A percentile compares a stretch with the other conserved stretches of the same genome.
Evolutionary conservation across 1,140 invertebrate genomes (phyloP).

Genomic region (Drosophila ercepeae): DNA sequence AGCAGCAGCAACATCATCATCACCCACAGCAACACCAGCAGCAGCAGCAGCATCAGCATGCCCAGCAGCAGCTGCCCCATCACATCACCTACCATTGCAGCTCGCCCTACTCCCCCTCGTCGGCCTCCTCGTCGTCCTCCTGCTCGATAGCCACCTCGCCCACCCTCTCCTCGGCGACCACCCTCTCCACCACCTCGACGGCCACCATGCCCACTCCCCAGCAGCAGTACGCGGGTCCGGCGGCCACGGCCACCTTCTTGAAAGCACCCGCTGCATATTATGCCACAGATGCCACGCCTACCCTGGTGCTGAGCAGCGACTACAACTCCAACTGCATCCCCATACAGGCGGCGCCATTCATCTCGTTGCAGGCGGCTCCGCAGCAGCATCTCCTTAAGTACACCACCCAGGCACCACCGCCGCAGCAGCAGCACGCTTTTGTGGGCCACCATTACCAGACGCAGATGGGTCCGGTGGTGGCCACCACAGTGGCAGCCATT

Average conservation of each 20-base stretch:
- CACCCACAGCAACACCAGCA: constrained; percentile 56
- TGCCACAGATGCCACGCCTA: constrained; percentile 64
- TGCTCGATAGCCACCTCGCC: constrained; percentile 81
- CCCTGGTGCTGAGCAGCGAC: constrained; percentile 76
- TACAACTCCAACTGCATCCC: constrained; percentile 81
- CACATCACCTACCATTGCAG: constrained; percentile 74
- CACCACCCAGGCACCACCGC: constrained; percentile 49
- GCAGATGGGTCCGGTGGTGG: constrained; percentile 57
- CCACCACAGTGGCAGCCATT: constrained; percentile 66
- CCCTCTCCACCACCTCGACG: constrained; percentile 75
- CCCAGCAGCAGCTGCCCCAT: constrained; percentile 52
- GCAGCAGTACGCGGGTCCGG: constrained; percentile 57
- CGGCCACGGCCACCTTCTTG: constrained; percentile 60
- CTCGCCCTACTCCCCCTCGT: constrained; percentile 80
- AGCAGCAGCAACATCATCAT: constrained; percentile 60
- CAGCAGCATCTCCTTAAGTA: constrained; percentile 76
- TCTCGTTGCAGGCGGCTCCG: constrained; percentile 57
- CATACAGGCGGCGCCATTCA: constrained; percentile 76
- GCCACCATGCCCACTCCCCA: constrained; percentile 77
- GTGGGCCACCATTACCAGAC: constrained; percentile 62
- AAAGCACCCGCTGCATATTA: constrained; percentile 71
- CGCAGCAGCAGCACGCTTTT: constrained; percentile 57
- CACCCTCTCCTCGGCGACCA: constrained; percentile 75
- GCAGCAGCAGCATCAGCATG: constrained; percentile 40
- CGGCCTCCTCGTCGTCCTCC: constrained; percentile 80